Base-by-base conservation (phyloP, 1,140 invertebrate species). In the Euwallacea fornicatus region DNA sequence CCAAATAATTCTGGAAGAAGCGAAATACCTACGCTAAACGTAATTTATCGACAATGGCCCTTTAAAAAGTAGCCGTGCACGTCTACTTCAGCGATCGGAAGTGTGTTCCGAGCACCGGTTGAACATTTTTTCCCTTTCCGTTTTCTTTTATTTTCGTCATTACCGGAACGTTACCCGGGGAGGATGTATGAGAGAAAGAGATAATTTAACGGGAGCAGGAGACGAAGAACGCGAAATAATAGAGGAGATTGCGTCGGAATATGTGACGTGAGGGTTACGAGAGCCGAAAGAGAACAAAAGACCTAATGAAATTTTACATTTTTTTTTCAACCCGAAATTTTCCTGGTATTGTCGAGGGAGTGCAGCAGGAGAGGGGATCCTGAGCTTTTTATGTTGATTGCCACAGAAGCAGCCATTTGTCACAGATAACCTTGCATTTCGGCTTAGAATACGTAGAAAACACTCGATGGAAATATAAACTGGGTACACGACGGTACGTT, bases 101-200 rank as follows among this genome's bases (percentile, higher is more conserved):
- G 66, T 15, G 66, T 58, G 66, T 16, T 33, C 53, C 64, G 33
- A 66, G 64, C 64, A 66, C 64, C 64, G 53, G 64, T 67, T 67
- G 54, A 67, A 59, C 55, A 67, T 67, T 56, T 67, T 69, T 69
- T 61, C 41, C 44, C 46, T 54, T 69, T 69, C 66, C 66, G 66
- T 54, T 69, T 69, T 61, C 66, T 62, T 69, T 69, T 69, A 69
- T 69, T 69, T 69, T 60, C 66, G 58, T 62, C 66, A 61, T 69
- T 61, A 69, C 66, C 58, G 66, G 58, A 69, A 61, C 66, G 59
- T 69, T 69, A 62, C 58, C 46, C 47, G 58, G 54, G 46, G 42
- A 69, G 66, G 66, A 62, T 69, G 33, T 61, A 53, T 54, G 46
- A 62, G 58, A 47, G 66, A 62, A 69, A 42, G 58, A 69, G 66